Evolutionary conservation across 2,797 vertebrate species (phyloP), one percentile per base, ranked within the genome.

Genomic region (Orestias chungarensis): DNA sequence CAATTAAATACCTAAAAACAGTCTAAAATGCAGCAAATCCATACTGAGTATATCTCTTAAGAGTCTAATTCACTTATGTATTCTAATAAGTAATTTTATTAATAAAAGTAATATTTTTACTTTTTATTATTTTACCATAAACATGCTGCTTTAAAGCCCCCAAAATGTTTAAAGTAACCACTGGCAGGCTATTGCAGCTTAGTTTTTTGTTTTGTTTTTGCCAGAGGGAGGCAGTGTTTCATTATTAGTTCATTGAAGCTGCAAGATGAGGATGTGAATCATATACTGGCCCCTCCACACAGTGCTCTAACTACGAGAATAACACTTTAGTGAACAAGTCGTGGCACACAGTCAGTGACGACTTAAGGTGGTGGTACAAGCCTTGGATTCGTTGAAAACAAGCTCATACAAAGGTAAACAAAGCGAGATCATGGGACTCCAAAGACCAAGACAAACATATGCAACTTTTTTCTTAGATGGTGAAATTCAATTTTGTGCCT

Each of bases 201-300:
- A 6, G 12, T 12, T 50, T 25, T n/a, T n/a, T n/a, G n/a, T n/a
- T n/a, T n/a, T n/a, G 3, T 52, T 71, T 57, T 15, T 46, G 49
- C 82, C 90, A 89, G 84, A 75, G 11, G 87, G 80, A 84, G 90
- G 88, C 89, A 89, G 80, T 91, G 77, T 76, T 40, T 66, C 73
- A 65, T 57, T 29, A 52, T 54, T 52, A 59, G 47, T 70, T 71
- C 78, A 33, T 49, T 7, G 15, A 44, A 15, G 2, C 15, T 46
- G 5, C 6, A n/a, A 57, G 20, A 44, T 6, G 27, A 62, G 23
- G 42, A 65, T 64, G 42, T 43, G 43, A 79, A 85, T 65, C 33
- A 69, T 64, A 64, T 6, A 12, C 49, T 12, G 31, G 25, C 29
- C 62, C 29, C 27, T 55, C 50, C 68, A 77, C 15, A 38, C 18